phyloP scores from a whole-genome alignment of 2,888 invertebrate species.

The Nomada hirtipes region DNA sequence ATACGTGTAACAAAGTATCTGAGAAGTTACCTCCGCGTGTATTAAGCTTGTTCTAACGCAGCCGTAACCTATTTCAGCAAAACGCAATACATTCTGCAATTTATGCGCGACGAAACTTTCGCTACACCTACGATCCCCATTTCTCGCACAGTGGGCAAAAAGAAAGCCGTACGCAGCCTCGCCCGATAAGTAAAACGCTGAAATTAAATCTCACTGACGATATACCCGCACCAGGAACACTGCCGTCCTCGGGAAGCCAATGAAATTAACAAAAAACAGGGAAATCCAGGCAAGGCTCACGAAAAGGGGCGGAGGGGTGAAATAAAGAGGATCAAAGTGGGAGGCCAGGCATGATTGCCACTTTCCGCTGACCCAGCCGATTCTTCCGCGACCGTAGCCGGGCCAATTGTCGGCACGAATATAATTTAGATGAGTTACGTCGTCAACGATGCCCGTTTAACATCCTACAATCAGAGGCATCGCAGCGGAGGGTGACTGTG shows the following conservation, averaged over 20 bases:
- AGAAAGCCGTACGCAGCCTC: too few species aligned
- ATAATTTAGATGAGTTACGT: constrained; percentile 74
- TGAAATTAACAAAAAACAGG: constrained; percentile 38
- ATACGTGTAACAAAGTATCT: too few species aligned
- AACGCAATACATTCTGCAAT: too few species aligned
- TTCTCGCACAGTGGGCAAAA: too few species aligned
- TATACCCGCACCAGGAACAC: neutral
- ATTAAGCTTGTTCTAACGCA: too few species aligned
- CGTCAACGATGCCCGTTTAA: constrained; percentile 72
- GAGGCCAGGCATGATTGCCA: constrained; percentile 38
- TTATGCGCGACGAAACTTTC: too few species aligned
- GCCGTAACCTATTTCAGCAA: too few species aligned
- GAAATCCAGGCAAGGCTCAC: constrained; percentile 50
- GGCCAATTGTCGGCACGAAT: constrained; percentile 68
- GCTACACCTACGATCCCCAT: too few species aligned
- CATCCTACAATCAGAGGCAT: constrained; percentile 74
- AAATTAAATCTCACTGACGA: constrained; percentile 26
- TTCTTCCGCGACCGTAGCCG: constrained; percentile 48
- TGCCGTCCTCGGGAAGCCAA: constrained; percentile 9
- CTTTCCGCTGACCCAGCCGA: constrained; percentile 67
- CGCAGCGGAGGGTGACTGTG: constrained; percentile 12
- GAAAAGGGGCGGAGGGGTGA: neutral
- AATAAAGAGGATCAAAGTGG: constrained; percentile 60
- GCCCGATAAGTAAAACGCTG: neutral
- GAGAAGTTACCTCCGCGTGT: too few species aligned